A percentile compares a stretch with the other conserved stretches of the same genome.
Evolutionary conservation across 2,797 vertebrate genomes (phyloP).

Genomic region (Synaphobranchus kaupii): DNA sequence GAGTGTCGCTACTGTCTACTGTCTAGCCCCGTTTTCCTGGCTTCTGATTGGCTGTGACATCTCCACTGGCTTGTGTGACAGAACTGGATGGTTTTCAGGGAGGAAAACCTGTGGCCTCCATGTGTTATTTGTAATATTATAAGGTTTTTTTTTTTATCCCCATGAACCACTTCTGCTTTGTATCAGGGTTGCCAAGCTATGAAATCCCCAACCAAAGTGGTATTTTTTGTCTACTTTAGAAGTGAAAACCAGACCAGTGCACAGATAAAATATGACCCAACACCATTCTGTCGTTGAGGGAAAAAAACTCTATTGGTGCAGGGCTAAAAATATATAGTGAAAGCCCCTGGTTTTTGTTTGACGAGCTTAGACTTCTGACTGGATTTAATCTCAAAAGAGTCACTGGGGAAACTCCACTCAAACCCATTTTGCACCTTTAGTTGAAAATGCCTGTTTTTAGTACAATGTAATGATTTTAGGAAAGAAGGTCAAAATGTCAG

Average conservation of each 20-base stretch:
- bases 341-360: no score
- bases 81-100: neutral
- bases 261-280: neutral
- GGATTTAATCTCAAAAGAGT: no score
- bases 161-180: neutral
- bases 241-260: neutral
- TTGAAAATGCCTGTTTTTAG: neutral
- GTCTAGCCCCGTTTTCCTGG: neutral
- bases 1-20: constrained; percentile 50
- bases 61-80: neutral
- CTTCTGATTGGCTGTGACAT: neutral
- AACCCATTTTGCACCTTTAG: neutral
- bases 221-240: neutral
- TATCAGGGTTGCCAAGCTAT: neutral
- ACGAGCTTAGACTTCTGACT: no score
- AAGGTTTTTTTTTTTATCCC: neutral
- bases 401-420: neutral
- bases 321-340: neutral
- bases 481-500: neutral
- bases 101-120: neutral
- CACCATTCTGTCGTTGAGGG: neutral
- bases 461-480: neutral
- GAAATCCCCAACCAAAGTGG: neutral
- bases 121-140: neutral
- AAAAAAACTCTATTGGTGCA: neutral